Evolutionary conservation across 2,888 invertebrate genomes (phyloP), one percentile per base, ranked within the genome.

Genomic region (Pegoplata infirma): DNA sequence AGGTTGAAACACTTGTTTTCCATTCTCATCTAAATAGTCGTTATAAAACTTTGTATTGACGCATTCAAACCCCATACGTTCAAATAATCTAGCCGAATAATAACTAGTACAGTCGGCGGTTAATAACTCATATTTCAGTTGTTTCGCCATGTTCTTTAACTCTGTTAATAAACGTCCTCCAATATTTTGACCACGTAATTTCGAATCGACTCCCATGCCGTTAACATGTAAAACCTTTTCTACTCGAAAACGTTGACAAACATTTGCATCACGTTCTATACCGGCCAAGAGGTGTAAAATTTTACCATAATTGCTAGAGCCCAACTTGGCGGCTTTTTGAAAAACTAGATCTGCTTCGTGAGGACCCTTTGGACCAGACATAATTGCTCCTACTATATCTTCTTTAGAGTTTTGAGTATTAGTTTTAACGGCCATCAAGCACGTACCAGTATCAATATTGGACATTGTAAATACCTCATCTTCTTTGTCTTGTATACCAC

Each of bases 51-150:
- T 21, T 3, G 76, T 72, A 72, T 85, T 84, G 6, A 88, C 64
- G 28, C 85, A 82, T 2, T 88, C 83, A 82, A 84, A 87, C 7
- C 82, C 83, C 32, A 88, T 73, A 0, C 84, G 84, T 55, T 84
- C 81, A 51, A 85, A 82, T 19, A 89, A 55, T 5, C 81, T 82
- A 1, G 84, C 85, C 5, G 89, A 87, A 78, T 86, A 89, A 10
- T 83, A 25, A 61, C 89, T 88, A 0, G 88, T 84, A 69, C 89
- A 89, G 80, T 89, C 88, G 5, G 63, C 81, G 32, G 84, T 83
- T 0, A 86, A 78, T 14, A 88, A 51, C 1, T 82, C 84, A 72
- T 84, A 88, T 2, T 83, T 82, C n/a, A 84, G 73, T 0, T 81
- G 58, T 12, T 81, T 82, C 0, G 80, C 87, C 5, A 82, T 76